These are phyloP conservation scores for Larimichthys crocea DNA, from an alignment of 2,113 vertebrate genomes.

Conservation along the genomic window DNA sequence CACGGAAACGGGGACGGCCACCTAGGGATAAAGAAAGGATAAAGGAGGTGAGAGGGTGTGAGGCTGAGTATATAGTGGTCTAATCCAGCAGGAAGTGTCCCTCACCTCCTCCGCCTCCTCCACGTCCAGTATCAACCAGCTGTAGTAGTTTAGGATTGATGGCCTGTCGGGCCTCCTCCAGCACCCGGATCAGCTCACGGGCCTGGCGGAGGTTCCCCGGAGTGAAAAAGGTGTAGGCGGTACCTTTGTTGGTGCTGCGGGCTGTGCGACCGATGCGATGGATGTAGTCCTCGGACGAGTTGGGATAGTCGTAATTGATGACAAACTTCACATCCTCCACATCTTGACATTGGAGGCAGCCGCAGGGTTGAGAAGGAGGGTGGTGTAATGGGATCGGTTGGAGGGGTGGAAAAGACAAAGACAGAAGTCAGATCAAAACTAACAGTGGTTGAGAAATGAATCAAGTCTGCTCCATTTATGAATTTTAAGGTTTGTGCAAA, in stretches of 20 bases:
- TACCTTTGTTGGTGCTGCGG: conserved; percentile 98
- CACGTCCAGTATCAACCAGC: conserved; percentile 92
- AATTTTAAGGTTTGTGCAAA: conserved; percentile 7
- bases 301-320: conserved; percentile 99
- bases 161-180: conserved; percentile 96
- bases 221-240: conserved; percentile 98
- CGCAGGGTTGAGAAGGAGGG: not conserved
- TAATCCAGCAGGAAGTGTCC: not conserved
- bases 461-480: not conserved
- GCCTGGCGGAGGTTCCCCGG: conserved; percentile 96
- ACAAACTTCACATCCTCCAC: conserved; percentile 99
- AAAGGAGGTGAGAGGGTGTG: conserved; percentile 30
- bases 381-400: conserved; percentile 22
- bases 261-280: conserved; percentile 97
- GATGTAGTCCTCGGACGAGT: conserved; percentile 98
- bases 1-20: conserved; percentile 92
- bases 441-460: not conserved
- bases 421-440: conserved; percentile 32
- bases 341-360: conserved; percentile 79
- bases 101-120: conserved; percentile 81
- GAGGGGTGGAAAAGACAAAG: conserved; percentile 46
- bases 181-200: conserved; percentile 93
- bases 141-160: conserved; percentile 98
- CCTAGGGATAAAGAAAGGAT: conserved; percentile 74
- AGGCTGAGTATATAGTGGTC: too few relatives aligned